Conservation (phyloP, 2,888 invertebrate species). For the Micropterix aruncella region DNA sequence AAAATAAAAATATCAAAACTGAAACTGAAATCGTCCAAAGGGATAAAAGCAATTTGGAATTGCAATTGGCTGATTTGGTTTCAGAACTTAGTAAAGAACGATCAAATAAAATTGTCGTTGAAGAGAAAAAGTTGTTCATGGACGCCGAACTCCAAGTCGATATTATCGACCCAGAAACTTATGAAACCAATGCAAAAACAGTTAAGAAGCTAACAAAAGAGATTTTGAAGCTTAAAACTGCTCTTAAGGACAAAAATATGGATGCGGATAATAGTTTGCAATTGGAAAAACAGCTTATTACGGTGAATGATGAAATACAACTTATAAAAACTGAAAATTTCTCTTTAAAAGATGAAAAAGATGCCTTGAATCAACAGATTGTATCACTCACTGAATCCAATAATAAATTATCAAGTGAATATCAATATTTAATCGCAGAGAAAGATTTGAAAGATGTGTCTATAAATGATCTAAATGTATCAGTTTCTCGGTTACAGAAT, state of each 20-base stretch:
- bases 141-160: slow-evolving; percentile 2
- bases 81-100: slow-evolving; percentile 15
- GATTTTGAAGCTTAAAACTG: slow-evolving; percentile 34
- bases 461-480: neutral
- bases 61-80: slow-evolving; percentile 14
- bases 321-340: slow-evolving; percentile 12
- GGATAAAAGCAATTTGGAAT: slow-evolving; percentile 14
- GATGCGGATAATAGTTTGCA: slow-evolving; percentile 37
- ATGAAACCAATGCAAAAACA: slow-evolving; percentile 19
- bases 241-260: slow-evolving; percentile 35
- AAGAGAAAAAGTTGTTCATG: slow-evolving; percentile 14
- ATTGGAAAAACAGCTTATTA: slow-evolving; percentile 37
- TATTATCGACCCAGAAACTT: slow-evolving; percentile 1
- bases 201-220: slow-evolving; percentile 37
- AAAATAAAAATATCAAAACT: neutral
- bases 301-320: slow-evolving; percentile 29
- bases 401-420: neutral
- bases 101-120: slow-evolving; percentile 15
- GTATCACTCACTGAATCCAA: neutral
- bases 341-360: neutral
- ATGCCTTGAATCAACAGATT: neutral
- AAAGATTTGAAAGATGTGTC: neutral
- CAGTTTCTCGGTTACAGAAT: neutral
- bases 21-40: slow-evolving; percentile 12
- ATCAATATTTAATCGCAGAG: slow-evolving; percentile 3